These are phyloP conservation scores for Pyrrhosoma nymphula DNA, from an alignment of 2,888 invertebrate species.

Conservation along the genomic window DNA sequence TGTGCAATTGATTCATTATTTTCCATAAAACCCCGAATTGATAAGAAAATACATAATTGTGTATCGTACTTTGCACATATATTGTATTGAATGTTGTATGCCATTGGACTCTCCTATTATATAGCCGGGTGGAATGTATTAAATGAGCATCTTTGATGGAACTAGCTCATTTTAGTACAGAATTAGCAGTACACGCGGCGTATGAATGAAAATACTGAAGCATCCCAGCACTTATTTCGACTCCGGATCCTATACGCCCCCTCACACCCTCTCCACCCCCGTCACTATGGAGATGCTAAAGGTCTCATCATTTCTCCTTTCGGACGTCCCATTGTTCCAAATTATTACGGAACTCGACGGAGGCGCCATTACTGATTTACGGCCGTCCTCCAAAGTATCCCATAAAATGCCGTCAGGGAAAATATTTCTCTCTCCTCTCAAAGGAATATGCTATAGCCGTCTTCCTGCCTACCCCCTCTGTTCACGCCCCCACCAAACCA, in stretches of 20 bases:
- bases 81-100: no score
- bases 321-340: neutral
- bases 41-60: no score
- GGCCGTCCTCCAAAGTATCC: neutral
- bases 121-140: no score
- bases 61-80: no score
- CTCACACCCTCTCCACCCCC: neutral
- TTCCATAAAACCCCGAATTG: no score
- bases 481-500: no score
- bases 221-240: neutral
- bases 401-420: neutral
- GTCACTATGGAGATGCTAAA: neutral
- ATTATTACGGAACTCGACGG: neutral
- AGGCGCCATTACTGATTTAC: slow-evolving; percentile 22
- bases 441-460: neutral
- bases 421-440: neutral
- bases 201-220: neutral
- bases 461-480: neutral
- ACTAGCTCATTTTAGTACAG: no score
- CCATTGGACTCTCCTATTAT: no score
- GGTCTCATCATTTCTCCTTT: neutral
- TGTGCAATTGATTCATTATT: no score
- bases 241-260: neutral
- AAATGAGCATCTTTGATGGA: no score
- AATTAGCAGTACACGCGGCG: no score